These are phyloP conservation scores for Allygus modestus DNA, from an alignment of 2,888 invertebrate genomes.

Conservation along the genomic window DNA sequence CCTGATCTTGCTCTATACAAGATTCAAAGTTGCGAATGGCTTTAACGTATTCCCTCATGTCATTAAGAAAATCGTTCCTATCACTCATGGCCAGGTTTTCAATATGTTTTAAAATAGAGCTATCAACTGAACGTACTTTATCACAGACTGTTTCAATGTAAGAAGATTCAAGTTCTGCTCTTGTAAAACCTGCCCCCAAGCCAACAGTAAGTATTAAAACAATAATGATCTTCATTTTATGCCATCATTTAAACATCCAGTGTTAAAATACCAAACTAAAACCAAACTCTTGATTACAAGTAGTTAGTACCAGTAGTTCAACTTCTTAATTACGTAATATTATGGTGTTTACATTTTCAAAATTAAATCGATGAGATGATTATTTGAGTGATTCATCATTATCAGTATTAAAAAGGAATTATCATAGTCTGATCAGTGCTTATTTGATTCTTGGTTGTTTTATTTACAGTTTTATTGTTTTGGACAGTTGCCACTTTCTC, in stretches of 20 bases:
- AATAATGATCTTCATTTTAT: not conserved
- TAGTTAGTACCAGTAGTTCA: too few relatives aligned
- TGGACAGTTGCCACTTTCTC: too few relatives aligned
- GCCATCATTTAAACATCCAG: slow-evolving; percentile 3
- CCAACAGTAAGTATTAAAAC: not conserved
- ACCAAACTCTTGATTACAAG: too few relatives aligned
- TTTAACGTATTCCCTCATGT: slow-evolving; percentile 37
- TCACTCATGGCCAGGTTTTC: not conserved
- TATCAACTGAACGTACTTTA: slow-evolving; percentile 18
- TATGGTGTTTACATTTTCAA: too few relatives aligned
- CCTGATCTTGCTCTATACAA: slow-evolving; percentile 43
- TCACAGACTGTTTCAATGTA: slow-evolving; percentile 40
- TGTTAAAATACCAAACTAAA: not conserved
- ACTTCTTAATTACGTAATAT: too few relatives aligned
- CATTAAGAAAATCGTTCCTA: slow-evolving; percentile 34
- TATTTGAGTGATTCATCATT: too few relatives aligned
- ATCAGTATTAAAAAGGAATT: too few relatives aligned
- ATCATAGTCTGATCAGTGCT: too few relatives aligned
- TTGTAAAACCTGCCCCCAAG: not conserved
- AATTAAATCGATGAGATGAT: too few relatives aligned
- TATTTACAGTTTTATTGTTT: too few relatives aligned
- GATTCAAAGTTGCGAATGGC: slow-evolving; percentile 46
- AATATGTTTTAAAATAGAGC: slow-evolving; percentile 31
- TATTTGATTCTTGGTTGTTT: too few relatives aligned
- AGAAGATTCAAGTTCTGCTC: slow-evolving; percentile 3